phyloP scores from a whole-genome alignment of 2,888 invertebrate genomes.

The Stenoptilia bipunctidactyla region DNA sequence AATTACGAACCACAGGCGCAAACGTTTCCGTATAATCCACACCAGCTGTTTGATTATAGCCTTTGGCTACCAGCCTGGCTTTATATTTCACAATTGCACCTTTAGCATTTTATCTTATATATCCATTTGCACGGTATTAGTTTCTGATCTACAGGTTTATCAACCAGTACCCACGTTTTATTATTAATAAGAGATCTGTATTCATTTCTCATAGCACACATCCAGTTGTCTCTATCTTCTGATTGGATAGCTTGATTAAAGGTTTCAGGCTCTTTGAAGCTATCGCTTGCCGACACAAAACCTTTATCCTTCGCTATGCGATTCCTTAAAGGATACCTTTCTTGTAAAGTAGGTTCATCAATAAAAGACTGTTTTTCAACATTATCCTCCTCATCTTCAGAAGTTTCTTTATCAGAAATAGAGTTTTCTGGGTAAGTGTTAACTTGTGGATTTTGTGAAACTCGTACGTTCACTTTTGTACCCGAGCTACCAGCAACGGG shows the following conservation, averaged over 20 bases:
- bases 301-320: neutral
- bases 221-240: conserved; percentile 3
- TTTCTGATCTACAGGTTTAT: neutral
- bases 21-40: too few relatives aligned
- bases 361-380: too few relatives aligned
- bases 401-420: too few relatives aligned
- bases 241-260: conserved; percentile 2
- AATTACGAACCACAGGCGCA: too few relatives aligned
- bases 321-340: neutral
- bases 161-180: conserved; percentile 2
- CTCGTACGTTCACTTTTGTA: too few relatives aligned
- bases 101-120: conserved; percentile 4
- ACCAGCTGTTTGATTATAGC: too few relatives aligned
- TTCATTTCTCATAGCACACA: conserved; percentile 2
- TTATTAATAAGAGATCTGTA: neutral
- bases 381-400: too few relatives aligned
- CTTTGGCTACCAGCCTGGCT: too few relatives aligned
- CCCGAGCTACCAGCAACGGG: too few relatives aligned
- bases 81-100: conserved; percentile 2
- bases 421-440: too few relatives aligned
- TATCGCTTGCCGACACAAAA: neutral
- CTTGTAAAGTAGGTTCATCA: neutral
- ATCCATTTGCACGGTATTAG: conserved; percentile 7
- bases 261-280: neutral
- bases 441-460: too few relatives aligned